These are phyloP conservation scores for Allacma fusca DNA, from an alignment of 2,888 invertebrate species.

Conservation along the genomic window DNA sequence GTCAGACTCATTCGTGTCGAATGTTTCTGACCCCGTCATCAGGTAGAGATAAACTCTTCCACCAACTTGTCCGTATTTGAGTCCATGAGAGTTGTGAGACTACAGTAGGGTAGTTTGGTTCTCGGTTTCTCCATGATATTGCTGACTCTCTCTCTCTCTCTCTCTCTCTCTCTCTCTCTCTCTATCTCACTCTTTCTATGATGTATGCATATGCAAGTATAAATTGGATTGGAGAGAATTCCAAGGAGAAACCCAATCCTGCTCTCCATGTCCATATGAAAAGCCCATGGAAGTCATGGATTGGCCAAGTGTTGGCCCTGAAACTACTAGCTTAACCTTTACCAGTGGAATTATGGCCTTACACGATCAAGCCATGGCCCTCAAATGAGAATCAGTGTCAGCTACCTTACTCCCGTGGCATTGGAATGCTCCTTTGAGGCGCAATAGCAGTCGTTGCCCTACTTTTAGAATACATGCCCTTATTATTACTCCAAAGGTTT, in stretches of 20 bases:
- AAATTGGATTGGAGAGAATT: background rate
- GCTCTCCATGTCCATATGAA: background rate
- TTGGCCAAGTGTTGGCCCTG: constrained; percentile 25
- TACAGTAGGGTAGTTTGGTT: constrained; percentile 30
- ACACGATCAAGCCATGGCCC: constrained; percentile 21
- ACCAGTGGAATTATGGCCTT: constrained; percentile 23
- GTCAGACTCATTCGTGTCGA: constrained; percentile 57
- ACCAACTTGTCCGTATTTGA: background rate
- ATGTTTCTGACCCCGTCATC: constrained; percentile 40
- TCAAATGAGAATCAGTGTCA: constrained; percentile 39
- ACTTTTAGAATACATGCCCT: constrained; percentile 21
- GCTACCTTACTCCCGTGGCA: constrained; percentile 28
- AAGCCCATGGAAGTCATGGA: constrained; percentile 2
- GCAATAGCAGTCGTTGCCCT: constrained; percentile 33
- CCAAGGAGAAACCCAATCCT: constrained; percentile 7
- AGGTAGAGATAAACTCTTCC: constrained; percentile 41
- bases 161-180: no score
- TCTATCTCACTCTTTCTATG: no score
- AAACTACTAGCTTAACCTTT: constrained; percentile 31
- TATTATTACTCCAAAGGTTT: background rate
- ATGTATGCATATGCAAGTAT: background rate
- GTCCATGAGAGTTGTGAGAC: constrained; percentile 1
- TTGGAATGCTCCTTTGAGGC: constrained; percentile 22
- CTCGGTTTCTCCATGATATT: no score
- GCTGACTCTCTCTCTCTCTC: no score